A percentile compares a stretch with the other conserved stretches of the same genome.
Evolutionary conservation across 2,113 vertebrate genomes (phyloP).

Genomic region (Ptychochromis oligacanthus): DNA sequence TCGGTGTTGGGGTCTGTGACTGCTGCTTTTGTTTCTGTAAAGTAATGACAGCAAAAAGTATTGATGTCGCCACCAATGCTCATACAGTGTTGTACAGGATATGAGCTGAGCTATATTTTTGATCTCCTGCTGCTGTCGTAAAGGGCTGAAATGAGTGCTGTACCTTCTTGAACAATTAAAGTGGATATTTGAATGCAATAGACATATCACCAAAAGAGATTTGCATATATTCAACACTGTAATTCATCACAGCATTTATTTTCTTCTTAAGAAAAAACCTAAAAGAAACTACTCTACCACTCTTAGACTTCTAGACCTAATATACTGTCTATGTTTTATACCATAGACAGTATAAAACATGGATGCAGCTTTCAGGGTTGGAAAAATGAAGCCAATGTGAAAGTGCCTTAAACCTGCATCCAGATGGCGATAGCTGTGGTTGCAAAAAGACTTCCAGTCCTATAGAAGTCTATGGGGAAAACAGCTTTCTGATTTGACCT

Average conservation of each 20-base stretch:
- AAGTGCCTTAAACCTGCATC: neutral
- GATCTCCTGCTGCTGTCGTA: neutral
- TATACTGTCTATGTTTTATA: no score
- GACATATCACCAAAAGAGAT: neutral
- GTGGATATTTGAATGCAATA: neutral
- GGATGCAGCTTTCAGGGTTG: neutral
- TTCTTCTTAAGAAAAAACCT: neutral
- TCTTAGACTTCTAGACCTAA: neutral
- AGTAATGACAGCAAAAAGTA: neutral
- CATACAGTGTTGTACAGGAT: neutral
- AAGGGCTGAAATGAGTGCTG: no score
- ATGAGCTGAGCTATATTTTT: neutral
- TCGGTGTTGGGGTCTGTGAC: constrained; percentile 59
- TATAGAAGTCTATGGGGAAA: neutral
- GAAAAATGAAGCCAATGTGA: neutral
- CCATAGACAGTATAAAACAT: neutral
- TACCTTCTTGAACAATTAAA: no score
- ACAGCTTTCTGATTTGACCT: no score
- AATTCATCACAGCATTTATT: neutral
- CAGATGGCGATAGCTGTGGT: neutral
- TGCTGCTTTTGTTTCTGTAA: constrained; percentile 66
- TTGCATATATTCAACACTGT: no score
- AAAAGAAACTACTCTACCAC: rapidly evolving
- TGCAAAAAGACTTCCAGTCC: neutral
- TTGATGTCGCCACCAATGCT: neutral